phyloP scores from a whole-genome alignment of 2,797 vertebrate genomes.

The Gephyroberyx darwinii region DNA sequence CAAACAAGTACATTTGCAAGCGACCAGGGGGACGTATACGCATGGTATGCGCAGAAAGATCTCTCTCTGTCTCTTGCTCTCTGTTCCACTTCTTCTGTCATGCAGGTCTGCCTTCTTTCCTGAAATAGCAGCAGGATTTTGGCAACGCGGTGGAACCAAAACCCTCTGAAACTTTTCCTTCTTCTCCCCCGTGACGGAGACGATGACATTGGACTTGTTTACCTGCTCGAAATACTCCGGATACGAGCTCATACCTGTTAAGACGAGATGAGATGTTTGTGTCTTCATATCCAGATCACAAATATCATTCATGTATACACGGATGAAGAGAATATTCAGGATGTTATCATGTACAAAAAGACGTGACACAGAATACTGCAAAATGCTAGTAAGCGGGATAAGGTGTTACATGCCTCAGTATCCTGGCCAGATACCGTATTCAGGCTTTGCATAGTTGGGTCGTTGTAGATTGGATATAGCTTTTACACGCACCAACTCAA shows the following conservation, averaged over 20 bases:
- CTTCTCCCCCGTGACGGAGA: conserved; percentile 30
- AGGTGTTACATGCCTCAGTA: neutral
- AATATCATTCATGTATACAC: conserved; percentile 13
- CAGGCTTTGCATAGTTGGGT: conserved; percentile 1
- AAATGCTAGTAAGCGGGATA: neutral
- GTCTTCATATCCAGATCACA: conserved; percentile 30
- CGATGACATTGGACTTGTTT: conserved; percentile 59
- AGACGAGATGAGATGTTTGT: conserved; percentile 39
- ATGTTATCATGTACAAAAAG: conserved; percentile 1
- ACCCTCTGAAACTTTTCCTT: conserved; percentile 19
- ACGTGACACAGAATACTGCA: neutral
- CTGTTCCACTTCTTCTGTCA: conserved; percentile 45
- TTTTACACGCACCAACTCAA: neutral
- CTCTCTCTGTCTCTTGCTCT: conserved; percentile 27
- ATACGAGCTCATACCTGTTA: conserved; percentile 44
- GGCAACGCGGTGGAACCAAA: conserved; percentile 28
- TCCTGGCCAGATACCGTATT: neutral
- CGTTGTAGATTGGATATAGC: neutral
- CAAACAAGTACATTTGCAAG: conserved; percentile 24
- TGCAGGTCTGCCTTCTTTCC: conserved; percentile 59
- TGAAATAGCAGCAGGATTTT: conserved; percentile 59
- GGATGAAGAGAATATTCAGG: conserved; percentile 22
- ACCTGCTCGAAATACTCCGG: conserved; percentile 41
- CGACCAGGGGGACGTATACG: conserved; percentile 13
- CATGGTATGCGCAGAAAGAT: conserved; percentile 21